These are phyloP conservation scores for Tetrao urogallus DNA, from an alignment of 2,113 vertebrate genomes.

Conservation along the genomic window DNA sequence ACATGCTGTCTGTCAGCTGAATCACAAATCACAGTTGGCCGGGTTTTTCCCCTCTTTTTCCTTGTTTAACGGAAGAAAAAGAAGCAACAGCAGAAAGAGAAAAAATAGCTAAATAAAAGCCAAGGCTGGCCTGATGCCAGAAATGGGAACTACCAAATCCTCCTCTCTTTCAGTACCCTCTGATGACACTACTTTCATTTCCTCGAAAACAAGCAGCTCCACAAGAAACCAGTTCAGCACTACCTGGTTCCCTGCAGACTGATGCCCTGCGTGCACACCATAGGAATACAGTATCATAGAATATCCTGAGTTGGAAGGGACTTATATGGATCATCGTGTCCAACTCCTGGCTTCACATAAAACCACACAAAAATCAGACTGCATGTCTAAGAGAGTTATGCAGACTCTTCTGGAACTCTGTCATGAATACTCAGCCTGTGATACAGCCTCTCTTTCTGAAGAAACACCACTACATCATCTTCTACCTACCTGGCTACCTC, in stretches of 20 bases:
- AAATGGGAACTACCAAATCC: neutral
- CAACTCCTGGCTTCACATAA: too few species aligned
- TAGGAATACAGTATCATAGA: too few species aligned
- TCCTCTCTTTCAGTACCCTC: neutral
- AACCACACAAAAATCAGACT: too few species aligned
- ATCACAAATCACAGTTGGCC: neutral
- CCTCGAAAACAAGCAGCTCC: neutral
- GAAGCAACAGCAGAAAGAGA: neutral
- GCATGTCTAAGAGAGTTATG: too few species aligned
- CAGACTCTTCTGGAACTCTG: too few species aligned
- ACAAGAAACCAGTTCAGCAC: fast-evolving
- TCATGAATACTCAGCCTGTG: neutral
- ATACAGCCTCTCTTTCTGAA: neutral
- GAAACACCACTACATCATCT: fast-evolving
- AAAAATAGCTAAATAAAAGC: neutral
- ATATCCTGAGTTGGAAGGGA: too few species aligned
- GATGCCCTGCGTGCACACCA: neutral
- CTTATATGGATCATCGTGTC: too few species aligned
- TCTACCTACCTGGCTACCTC: neutral
- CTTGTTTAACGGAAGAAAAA: neutral
- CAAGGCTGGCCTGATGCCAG: neutral
- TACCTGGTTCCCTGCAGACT: neutral
- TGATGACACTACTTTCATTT: neutral
- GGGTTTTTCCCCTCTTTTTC: neutral
- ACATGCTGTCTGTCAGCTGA: neutral